These are phyloP conservation scores for Parnassius glacialis DNA, from an alignment of 2,888 invertebrate species.

Conservation along the genomic window DNA sequence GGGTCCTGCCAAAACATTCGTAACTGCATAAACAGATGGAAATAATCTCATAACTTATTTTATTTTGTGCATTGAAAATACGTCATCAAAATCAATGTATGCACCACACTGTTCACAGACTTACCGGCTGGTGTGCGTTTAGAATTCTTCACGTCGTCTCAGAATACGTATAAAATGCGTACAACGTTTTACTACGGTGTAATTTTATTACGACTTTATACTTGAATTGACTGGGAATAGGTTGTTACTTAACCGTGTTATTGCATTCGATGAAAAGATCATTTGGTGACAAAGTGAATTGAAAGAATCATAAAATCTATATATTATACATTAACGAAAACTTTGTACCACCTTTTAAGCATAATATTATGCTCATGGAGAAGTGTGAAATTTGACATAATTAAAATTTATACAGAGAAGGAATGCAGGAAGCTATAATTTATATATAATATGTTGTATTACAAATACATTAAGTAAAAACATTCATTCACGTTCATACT, in stretches of 20 bases:
- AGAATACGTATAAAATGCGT: background rate
- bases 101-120: constrained; percentile 9
- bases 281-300: too few relatives aligned
- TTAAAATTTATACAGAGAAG: too few relatives aligned
- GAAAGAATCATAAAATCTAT: too few relatives aligned
- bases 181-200: constrained; percentile 5
- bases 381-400: too few relatives aligned
- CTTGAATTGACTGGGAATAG: constrained; percentile 15
- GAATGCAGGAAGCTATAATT: too few relatives aligned
- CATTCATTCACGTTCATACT: too few relatives aligned
- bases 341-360: too few relatives aligned
- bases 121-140: background rate
- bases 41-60: constrained; percentile 17
- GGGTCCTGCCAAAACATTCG: too few relatives aligned
- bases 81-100: constrained; percentile 12
- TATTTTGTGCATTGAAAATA: constrained; percentile 21
- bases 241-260: constrained; percentile 16
- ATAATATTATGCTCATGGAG: too few relatives aligned
- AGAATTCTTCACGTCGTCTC: constrained; percentile 13
- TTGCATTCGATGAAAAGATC: background rate
- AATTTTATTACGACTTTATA: constrained; percentile 20
- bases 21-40: constrained; percentile 3
- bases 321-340: too few relatives aligned
- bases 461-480: too few relatives aligned
- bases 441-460: too few relatives aligned